Conservation (phyloP, 1,140 invertebrate species). For the Aphelenchoides avenae region DNA sequence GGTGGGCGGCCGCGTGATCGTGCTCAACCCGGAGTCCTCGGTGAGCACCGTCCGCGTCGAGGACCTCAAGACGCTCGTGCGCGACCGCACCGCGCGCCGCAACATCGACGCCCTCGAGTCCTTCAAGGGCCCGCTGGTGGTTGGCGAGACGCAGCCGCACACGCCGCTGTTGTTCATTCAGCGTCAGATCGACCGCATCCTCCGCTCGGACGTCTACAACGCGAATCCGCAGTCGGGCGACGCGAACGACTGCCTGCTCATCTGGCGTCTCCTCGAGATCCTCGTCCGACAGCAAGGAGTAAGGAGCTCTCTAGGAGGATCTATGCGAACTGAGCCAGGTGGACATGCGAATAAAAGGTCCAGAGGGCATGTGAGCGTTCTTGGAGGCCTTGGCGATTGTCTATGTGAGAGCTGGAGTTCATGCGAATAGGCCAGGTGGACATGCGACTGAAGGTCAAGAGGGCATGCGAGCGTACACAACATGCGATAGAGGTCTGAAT, state of each 20-base stretch:
- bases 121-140: conserved; percentile 45
- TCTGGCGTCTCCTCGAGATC: conserved; percentile 43
- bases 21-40: conserved; percentile 35
- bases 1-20: conserved; percentile 27
- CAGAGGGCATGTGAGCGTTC: too few species aligned
- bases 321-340: neutral
- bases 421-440: too few species aligned
- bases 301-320: neutral
- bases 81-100: conserved; percentile 10
- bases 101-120: conserved; percentile 37
- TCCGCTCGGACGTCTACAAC: conserved; percentile 39
- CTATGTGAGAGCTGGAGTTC: too few species aligned
- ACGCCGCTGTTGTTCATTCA: conserved; percentile 39
- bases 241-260: conserved; percentile 48
- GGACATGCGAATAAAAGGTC: too few species aligned
- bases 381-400: too few species aligned
- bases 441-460: too few species aligned
- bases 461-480: too few species aligned
- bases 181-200: conserved; percentile 38
- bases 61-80: conserved; percentile 34
- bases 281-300: conserved; percentile 46
- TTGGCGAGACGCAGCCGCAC: conserved; percentile 41
- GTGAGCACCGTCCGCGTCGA: conserved; percentile 34
- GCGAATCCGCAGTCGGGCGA: conserved; percentile 38
- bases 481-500: too few species aligned